Base-by-base conservation (phyloP, 2,797 vertebrate genomes). In the Sebastiscus albofasciatus region DNA sequence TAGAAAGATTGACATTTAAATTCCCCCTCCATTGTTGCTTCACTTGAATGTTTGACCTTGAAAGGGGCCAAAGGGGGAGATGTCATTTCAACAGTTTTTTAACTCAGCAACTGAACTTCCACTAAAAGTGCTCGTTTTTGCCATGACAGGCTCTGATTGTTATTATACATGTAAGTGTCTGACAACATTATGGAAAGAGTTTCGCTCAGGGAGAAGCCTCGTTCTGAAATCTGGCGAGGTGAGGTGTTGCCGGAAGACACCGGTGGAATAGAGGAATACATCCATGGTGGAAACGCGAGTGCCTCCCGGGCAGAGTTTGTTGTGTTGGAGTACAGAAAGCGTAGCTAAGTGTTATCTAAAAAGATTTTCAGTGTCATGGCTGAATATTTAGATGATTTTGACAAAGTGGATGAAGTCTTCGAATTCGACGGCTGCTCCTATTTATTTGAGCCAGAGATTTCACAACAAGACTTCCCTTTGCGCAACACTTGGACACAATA, bases 381-480 rank as follows among this genome's bases (percentile, higher is more conserved):
- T 52, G 49, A 52, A 46, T 46, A 46, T 18, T 42, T 42, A 42
- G 39, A 42, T 42, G 2, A 42, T 49, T 49, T 52, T 8, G 2
- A 52, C 49, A 52, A 52, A 10, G 49, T 52, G 49, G 49, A 52
- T 9, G 20, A 52, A 0, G 49, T 52, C 49, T 52, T 52, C 8
- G 8, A 10, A 52, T 1, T 52, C 49, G 8, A 52, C 0, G 49
- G 8, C 20, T 0, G 20, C 49, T 4, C 49, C 0, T 10, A n/a
- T 42, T 3, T 52, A 52, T 52, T n/a, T n/a, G 20, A 4, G 49
- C 18, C 49, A 52, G 8, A 10, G 49, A 39, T 39, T 39, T 46
- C 42, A 46, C 42, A 8, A 46, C 7, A 1, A 46, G 49, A 52
- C 8, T 1, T 20, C 13, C 20, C 49, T 20, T 52, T n/a, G 20